Evolutionary conservation across 1,140 invertebrate species (phyloP), one percentile per base, ranked within the genome.

Genomic region (Notospermus geniculatus): DNA sequence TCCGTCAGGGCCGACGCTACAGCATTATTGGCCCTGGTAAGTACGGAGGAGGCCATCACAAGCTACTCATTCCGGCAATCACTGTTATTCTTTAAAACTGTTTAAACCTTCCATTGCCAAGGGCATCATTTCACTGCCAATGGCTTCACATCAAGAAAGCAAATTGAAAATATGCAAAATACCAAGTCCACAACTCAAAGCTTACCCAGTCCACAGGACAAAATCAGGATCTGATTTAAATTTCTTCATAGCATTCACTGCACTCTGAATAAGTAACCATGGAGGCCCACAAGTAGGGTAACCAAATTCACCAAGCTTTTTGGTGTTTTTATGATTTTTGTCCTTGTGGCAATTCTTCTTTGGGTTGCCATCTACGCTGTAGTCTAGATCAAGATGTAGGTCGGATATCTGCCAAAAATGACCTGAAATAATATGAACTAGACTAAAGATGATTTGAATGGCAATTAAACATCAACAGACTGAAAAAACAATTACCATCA

Each of bases 141-240:
- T n/a, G n/a, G n/a, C n/a, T n/a, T n/a, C n/a, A n/a, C n/a, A n/a
- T n/a, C n/a, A n/a, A n/a, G n/a, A n/a, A n/a, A n/a, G n/a, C n/a
- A n/a, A n/a, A n/a, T n/a, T n/a, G n/a, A n/a, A n/a, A n/a, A n/a
- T n/a, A n/a, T n/a, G n/a, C n/a, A n/a, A n/a, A n/a, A n/a, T n/a
- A n/a, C n/a, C n/a, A n/a, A n/a, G 1, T n/a, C n/a, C 25, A 2
- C 19, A 23, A 45, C 43, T 27, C 7, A 22, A 22, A 17, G 82
- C 86, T 85, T 83, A 93, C 92, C 93, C 93, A n/a, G 93, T 95
- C 92, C 92, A 95, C 9, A 95, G 79, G 9, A 95, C 88, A 74
- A 95, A 95, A 80, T 94, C 91, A 19, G 93, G 90, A 55, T 77
- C 64, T 71, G 89, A 88, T 73, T 91, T 88, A 9, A 88, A 87